These are phyloP conservation scores for Nannospalax galili DNA, from an alignment of 2,113 vertebrate species.

Conservation along the genomic window DNA sequence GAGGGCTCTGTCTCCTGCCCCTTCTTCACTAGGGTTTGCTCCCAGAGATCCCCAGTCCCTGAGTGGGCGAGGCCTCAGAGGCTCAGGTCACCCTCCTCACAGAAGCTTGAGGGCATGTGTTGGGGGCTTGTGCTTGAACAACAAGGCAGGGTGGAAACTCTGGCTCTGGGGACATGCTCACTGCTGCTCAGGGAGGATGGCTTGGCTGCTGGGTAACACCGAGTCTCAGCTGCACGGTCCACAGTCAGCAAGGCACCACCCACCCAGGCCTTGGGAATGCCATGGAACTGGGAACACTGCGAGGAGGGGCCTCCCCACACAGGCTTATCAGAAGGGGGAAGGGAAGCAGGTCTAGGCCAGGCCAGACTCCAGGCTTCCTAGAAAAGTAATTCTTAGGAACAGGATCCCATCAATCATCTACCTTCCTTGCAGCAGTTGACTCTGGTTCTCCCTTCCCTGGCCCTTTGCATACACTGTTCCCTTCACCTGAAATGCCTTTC, in stretches of 20 bases:
- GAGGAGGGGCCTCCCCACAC: neutral
- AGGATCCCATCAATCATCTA: neutral
- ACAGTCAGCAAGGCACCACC: constrained; percentile 33
- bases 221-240: neutral
- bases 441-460: neutral
- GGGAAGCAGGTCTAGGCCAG: neutral
- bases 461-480: neutral
- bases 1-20: accelerated
- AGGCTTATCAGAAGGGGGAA: neutral
- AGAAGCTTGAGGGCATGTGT: no score
- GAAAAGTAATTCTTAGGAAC: neutral
- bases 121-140: no score
- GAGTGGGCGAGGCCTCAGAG: no score
- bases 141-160: neutral
- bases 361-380: neutral
- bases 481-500: neutral
- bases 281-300: neutral
- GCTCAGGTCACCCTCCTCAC: neutral
- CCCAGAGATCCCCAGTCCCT: no score
- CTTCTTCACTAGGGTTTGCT: neutral
- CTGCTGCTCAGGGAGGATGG: neutral
- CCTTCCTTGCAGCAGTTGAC: no score
- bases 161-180: neutral
- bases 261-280: neutral
- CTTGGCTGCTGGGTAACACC: neutral